phyloP scores from a whole-genome alignment of 2,113 vertebrate genomes.

The Poeciliopsis retropinna region DNA sequence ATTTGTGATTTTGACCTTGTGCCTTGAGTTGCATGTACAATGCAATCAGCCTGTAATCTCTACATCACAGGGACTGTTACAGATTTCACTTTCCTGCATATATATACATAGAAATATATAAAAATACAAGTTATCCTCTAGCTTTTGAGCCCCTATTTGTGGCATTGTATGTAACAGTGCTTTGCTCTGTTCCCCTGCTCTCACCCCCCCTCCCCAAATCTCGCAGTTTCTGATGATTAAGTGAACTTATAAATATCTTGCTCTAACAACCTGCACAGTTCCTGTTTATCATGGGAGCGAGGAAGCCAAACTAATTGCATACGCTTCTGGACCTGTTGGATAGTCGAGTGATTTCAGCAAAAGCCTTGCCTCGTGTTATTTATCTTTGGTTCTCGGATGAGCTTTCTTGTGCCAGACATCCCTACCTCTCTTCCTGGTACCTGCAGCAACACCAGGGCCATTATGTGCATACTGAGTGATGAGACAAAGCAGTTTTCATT shows the following conservation, averaged over 20 bases:
- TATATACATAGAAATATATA: constrained; percentile 5
- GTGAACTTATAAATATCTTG: constrained; percentile 60
- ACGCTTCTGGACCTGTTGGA: constrained; percentile 39
- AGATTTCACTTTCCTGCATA: background rate
- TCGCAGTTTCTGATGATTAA: constrained; percentile 61
- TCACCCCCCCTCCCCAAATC: constrained; percentile 35
- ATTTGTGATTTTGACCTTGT: constrained; percentile 21
- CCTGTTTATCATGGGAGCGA: constrained; percentile 38
- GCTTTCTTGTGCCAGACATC: constrained; percentile 47
- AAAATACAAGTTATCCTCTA: constrained; percentile 1
- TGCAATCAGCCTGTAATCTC: constrained; percentile 40
- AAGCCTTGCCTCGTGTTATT: constrained; percentile 13
- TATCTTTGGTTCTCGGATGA: constrained; percentile 37
- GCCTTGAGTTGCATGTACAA: constrained; percentile 39
- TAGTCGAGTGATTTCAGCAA: constrained; percentile 28
- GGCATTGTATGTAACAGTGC: constrained; percentile 35
- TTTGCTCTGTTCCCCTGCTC: constrained; percentile 29
- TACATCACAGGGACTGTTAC: background rate
- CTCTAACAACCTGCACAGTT: constrained; percentile 51
- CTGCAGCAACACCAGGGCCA: constrained; percentile 67
- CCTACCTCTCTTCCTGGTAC: constrained; percentile 47
- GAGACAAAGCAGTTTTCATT: constrained; percentile 72
- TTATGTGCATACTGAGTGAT: constrained; percentile 71
- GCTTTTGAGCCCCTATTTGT: constrained; percentile 49
- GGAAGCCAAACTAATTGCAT: constrained; percentile 59